Evolutionary conservation across 1,140 invertebrate species (phyloP).

Genomic region (Ips nitidus): DNA sequence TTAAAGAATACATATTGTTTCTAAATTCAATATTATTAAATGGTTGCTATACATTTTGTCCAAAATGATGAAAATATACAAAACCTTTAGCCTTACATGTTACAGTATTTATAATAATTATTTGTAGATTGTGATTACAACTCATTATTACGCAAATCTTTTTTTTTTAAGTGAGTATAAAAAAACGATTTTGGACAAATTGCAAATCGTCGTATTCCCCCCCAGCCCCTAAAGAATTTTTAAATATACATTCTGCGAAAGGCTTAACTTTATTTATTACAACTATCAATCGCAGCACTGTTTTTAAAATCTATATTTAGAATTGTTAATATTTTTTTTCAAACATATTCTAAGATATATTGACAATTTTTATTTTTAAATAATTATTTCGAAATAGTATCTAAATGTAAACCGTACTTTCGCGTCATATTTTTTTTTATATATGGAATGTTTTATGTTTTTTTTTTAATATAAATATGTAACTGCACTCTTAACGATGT

Average conservation of each 20-base stretch:
- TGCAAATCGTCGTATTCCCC: constrained; percentile 19
- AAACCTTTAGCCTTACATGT: constrained; percentile 35
- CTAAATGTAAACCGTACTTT: constrained; percentile 42
- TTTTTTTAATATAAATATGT: constrained; percentile 46
- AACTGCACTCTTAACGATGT: constrained; percentile 46
- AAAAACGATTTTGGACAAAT: constrained; percentile 49
- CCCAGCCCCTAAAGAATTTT: constrained; percentile 36
- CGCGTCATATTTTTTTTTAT: constrained; percentile 37
- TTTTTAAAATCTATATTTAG: constrained; percentile 48
- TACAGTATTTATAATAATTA: constrained; percentile 33
- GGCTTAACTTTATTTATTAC: constrained; percentile 50
- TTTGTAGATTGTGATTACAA: constrained; percentile 42
- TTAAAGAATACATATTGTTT: constrained; percentile 54
- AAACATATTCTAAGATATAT: constrained; percentile 46
- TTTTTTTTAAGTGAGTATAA: constrained; percentile 29
- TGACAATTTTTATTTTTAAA: constrained; percentile 43
- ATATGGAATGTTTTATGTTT: constrained; percentile 47
- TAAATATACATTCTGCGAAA: constrained; percentile 52
- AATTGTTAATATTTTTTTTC: constrained; percentile 48
- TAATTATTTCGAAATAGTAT: constrained; percentile 42
- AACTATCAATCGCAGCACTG: constrained; percentile 48
- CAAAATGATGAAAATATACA: constrained; percentile 46
- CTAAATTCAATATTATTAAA: constrained; percentile 54
- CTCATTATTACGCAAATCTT: neutral
- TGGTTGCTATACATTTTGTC: constrained; percentile 51